These are phyloP conservation scores for Montifringilla adamsi DNA, from an alignment of 2,113 vertebrate species.

Conservation along the genomic window DNA sequence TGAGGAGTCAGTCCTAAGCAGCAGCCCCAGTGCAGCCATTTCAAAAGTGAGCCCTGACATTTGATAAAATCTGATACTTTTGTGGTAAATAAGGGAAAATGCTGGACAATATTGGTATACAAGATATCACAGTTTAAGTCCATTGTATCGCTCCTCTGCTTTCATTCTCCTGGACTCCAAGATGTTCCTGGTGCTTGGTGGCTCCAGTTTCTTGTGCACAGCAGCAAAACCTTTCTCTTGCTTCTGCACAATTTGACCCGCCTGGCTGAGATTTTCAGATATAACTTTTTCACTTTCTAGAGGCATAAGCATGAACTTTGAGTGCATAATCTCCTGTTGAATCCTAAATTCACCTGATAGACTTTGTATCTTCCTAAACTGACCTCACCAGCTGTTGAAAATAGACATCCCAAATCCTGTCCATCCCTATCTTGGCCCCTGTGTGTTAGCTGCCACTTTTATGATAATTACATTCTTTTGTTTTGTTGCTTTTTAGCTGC, in stretches of 20 bases:
- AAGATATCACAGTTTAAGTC: background rate
- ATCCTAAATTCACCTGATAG: background rate
- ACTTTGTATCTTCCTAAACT: background rate
- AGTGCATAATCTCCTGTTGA: background rate
- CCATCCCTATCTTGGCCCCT: background rate
- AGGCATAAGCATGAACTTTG: background rate
- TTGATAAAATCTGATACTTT: background rate
- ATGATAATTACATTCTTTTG: background rate
- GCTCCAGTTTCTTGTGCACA: background rate
- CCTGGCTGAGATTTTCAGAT: background rate
- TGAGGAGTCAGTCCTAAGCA: background rate
- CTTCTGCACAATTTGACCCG: background rate
- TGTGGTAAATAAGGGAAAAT: background rate
- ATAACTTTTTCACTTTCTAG: background rate
- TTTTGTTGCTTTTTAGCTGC: conserved; percentile 76
- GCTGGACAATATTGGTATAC: too few relatives aligned
- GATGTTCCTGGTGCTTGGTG: background rate
- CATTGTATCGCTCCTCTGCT: background rate
- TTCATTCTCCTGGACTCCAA: background rate
- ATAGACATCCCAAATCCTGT: background rate
- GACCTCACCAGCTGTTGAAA: background rate
- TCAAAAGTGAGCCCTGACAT: background rate
- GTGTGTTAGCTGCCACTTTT: background rate
- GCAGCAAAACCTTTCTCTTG: background rate
- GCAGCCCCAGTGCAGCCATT: background rate